phyloP scores from a whole-genome alignment of 2,113 vertebrate species.

The Ptilorrhoa leucosticta region DNA sequence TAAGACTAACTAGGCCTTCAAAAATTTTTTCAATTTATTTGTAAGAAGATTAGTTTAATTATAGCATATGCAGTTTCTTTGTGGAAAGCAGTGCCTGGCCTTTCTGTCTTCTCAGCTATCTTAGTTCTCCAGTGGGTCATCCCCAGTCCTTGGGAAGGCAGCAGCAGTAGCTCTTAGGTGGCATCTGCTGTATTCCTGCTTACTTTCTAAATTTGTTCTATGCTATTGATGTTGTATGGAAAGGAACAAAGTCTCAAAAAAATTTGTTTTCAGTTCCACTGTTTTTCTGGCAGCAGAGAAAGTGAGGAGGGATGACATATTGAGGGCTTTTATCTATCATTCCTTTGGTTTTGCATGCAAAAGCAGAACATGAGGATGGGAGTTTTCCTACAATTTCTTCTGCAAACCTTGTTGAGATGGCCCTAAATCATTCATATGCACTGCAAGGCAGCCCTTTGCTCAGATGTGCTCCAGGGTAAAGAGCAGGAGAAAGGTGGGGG shows the following conservation, averaged over 20 bases:
- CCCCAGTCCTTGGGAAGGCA: neutral
- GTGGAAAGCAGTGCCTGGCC: neutral
- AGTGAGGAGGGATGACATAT: neutral
- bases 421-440: accelerated
- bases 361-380: neutral
- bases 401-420: neutral
- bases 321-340: neutral
- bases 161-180: neutral
- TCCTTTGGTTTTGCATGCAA: neutral
- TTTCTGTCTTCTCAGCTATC: neutral
- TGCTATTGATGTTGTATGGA: neutral
- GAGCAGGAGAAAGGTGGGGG: neutral
- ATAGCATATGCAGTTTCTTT: neutral
- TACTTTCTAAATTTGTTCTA: neutral
- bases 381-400: neutral
- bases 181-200: neutral
- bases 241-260: neutral
- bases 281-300: neutral
- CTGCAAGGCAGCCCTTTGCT: neutral
- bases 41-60: neutral
- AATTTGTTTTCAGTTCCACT: neutral
- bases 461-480: neutral
- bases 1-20: neutral
- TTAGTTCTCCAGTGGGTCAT: neutral
- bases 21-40: neutral